phyloP scores from a whole-genome alignment of 2,797 vertebrate species.

The Channa striata region DNA sequence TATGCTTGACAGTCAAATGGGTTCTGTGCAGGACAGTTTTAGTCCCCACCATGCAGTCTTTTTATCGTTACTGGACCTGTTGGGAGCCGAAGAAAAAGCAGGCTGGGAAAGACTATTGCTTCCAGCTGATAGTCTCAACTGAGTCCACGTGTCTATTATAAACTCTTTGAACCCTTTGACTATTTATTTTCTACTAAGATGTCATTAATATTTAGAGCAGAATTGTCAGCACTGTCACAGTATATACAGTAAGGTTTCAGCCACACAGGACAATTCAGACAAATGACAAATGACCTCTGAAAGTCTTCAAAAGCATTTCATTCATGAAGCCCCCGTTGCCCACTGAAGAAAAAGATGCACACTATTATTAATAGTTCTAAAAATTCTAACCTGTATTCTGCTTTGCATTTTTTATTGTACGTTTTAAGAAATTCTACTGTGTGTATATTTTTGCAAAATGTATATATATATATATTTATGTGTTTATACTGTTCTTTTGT shows the following conservation, averaged over 20 bases:
- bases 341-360: background rate
- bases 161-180: background rate
- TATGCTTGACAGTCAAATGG: constrained; percentile 15
- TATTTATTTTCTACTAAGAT: constrained; percentile 6
- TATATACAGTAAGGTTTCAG: background rate
- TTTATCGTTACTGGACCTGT: constrained; percentile 12
- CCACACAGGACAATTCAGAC: background rate
- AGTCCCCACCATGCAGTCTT: constrained; percentile 7
- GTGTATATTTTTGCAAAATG: background rate
- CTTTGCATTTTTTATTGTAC: background rate
- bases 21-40: background rate
- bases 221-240: background rate
- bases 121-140: constrained; percentile 21
- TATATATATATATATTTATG: too few relatives aligned
- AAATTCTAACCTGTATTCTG: background rate
- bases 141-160: constrained; percentile 21
- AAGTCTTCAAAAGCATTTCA: background rate
- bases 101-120: constrained; percentile 2
- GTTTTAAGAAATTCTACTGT: background rate
- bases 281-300: background rate
- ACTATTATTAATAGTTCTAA: too few relatives aligned
- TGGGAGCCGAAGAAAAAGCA: constrained; percentile 18
- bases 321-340: background rate
- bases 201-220: background rate
- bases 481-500: background rate